These are phyloP conservation scores for Coregonus ussuriensis DNA, from an alignment of 2,797 vertebrate genomes.

Conservation along the genomic window DNA sequence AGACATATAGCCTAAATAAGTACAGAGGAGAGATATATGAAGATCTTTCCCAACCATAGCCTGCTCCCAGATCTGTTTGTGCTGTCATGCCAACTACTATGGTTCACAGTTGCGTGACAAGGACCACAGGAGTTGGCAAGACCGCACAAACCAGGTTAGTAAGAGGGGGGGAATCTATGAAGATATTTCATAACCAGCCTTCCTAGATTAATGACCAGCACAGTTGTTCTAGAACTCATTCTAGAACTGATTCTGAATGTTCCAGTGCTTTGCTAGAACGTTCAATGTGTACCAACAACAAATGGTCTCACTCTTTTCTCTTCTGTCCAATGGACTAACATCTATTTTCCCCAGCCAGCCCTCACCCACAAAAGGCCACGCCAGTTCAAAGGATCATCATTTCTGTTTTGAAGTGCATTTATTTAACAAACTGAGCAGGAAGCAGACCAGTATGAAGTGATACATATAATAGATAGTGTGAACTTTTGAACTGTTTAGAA, in stretches of 20 bases:
- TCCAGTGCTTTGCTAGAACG: constrained; percentile 51
- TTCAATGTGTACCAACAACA: constrained; percentile 56
- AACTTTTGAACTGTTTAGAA: background rate
- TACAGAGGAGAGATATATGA: too few species aligned
- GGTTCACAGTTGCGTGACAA: constrained; percentile 11
- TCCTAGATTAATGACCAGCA: constrained; percentile 35
- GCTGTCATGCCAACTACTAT: background rate
- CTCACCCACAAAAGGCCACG: background rate
- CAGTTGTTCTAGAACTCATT: constrained; percentile 36
- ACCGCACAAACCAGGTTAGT: background rate
- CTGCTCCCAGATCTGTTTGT: too few species aligned
- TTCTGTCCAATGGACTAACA: constrained; percentile 30
- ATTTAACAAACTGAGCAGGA: constrained; percentile 45
- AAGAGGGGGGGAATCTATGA: constrained; percentile 40
- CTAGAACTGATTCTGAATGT: constrained; percentile 46
- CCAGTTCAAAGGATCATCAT: constrained; percentile 18
- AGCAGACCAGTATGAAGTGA: constrained; percentile 27
- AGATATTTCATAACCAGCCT: constrained; percentile 42
- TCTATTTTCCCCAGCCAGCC: constrained; percentile 18
- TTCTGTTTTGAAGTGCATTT: constrained; percentile 15
- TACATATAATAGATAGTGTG: constrained; percentile 30
- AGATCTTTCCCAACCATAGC: too few species aligned
- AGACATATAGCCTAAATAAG: constrained; percentile 24
- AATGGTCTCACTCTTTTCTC: constrained; percentile 21
- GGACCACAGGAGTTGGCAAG: too few species aligned